A percentile compares a stretch with the other conserved stretches of the same genome.
phyloP scores from a whole-genome alignment of 2,113 vertebrate genomes.

The Cyanocitta stelleri region DNA sequence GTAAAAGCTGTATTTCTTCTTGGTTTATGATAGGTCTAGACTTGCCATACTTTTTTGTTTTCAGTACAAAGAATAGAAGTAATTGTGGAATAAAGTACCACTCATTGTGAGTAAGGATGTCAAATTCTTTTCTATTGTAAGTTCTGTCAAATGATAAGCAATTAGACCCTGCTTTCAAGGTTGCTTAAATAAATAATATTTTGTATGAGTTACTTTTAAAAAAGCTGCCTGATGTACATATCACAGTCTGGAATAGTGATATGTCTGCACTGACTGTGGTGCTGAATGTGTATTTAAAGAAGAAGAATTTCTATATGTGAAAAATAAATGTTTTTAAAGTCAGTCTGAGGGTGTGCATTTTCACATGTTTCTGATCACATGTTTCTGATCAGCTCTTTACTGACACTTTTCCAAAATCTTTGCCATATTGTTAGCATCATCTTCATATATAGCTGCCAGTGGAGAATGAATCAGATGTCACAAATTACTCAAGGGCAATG shows the following conservation, averaged over 20 bases:
- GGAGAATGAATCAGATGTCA: constrained; percentile 6
- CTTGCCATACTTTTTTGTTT: neutral
- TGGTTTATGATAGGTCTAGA: neutral
- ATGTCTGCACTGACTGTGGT: neutral
- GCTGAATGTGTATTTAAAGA: neutral
- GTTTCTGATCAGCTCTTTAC: neutral
- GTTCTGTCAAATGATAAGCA: constrained; percentile 11
- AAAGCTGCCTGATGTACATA: neutral
- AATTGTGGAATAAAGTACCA: constrained; percentile 8
- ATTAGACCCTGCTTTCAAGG: constrained; percentile 24
- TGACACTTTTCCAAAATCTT: neutral
- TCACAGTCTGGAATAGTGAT: neutral
- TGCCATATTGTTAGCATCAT: constrained; percentile 7
- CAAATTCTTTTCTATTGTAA: neutral
- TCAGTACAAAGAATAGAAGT: neutral
- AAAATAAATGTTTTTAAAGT: neutral
- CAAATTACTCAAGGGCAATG: neutral
- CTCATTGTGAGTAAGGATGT: neutral
- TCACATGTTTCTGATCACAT: neutral
- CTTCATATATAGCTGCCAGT: neutral
- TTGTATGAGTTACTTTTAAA: neutral
- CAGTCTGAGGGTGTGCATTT: neutral
- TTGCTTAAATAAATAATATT: neutral
- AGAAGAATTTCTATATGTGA: neutral
- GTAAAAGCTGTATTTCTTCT: neutral